Evolutionary conservation across 2,797 vertebrate genomes (phyloP), one percentile per base, ranked within the genome.

Genomic region (Chelon labrosus): DNA sequence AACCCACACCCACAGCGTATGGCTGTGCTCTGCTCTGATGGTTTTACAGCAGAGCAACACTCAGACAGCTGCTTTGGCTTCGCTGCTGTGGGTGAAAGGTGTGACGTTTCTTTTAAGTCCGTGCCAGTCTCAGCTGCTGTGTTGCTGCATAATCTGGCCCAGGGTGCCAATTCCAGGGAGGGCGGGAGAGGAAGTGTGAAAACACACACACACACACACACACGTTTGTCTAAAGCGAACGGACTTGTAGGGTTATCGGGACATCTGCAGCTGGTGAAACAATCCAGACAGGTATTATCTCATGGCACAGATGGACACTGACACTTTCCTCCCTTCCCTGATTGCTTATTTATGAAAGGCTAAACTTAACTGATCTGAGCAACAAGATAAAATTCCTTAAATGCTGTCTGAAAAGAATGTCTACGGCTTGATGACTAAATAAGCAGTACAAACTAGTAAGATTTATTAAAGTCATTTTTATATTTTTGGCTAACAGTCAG

Each of bases 71-170:
- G 77, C 75, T 67, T 49, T 17, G 53, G 49, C 63, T 47, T 68
- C 38, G 64, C 72, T 44, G 73, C 75, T 61, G 60, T 70, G 80
- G 78, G 74, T 85, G 70, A 84, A 85, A 88, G 82, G 84, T 85
- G 69, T 35, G 0, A 60, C 14, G 17, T 17, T 67, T 56, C 72
- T 85, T 85, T 86, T 55, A 86, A 80, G 78, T 76, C 50, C 1
- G 9, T 76, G 74, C 82, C 79, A 80, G 58, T 19, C 51, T 74
- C 70, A 55, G 78, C 70, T 19, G 58, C 65, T 63, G 51, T 67
- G 65, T 49, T 75, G 58, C 62, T 62, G 58, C 65, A 60, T 85
- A 78, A 85, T 83, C 77, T 73, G 67, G 63, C 41, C 67, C 65
- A 49, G 54, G 38, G 37, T 63, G 64, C 54, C 39, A 14, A 60